These are phyloP conservation scores for Musca domestica DNA, from an alignment of 1,140 invertebrate species.

Conservation along the genomic window DNA sequence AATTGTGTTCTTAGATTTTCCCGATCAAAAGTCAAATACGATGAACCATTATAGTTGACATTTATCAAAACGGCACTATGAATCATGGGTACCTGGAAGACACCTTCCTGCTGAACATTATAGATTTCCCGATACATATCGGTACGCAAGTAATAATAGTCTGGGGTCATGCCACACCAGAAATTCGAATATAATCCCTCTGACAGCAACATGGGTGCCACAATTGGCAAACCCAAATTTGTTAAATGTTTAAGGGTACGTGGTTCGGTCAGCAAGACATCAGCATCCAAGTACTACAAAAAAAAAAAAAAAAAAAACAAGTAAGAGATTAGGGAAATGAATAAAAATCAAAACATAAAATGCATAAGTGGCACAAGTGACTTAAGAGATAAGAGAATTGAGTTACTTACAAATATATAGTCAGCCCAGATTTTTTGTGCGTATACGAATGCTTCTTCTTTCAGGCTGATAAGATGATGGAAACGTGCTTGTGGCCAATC, in stretches of 20 bases:
- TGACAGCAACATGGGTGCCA: slow-evolving; percentile 83
- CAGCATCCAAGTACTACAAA: slow-evolving; percentile 84
- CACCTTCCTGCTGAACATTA: slow-evolving; percentile 69
- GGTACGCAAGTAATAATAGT: slow-evolving; percentile 87
- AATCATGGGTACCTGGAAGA: slow-evolving; percentile 87
- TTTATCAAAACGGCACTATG: slow-evolving; percentile 86
- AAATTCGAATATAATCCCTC: slow-evolving; percentile 92
- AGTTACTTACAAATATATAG: slow-evolving; percentile 70
- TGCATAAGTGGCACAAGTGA: background rate
- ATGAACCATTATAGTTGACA: slow-evolving; percentile 62
- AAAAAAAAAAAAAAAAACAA: slow-evolving; percentile 20
- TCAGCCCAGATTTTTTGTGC: slow-evolving; percentile 79
- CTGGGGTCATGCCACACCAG: slow-evolving; percentile 86
- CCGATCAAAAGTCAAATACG: slow-evolving; percentile 74
- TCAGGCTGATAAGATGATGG: slow-evolving; percentile 74
- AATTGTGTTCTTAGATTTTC: slow-evolving; percentile 58
- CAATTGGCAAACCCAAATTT: slow-evolving; percentile 62
- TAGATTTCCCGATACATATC: slow-evolving; percentile 84
- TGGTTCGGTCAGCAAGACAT: slow-evolving; percentile 78
- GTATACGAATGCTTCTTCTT: slow-evolving; percentile 74
- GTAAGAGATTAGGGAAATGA: background rate
- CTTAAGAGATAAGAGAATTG: background rate
- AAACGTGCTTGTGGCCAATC: slow-evolving; percentile 79
- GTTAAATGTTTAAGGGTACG: slow-evolving; percentile 70
- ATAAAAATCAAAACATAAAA: background rate